A percentile compares a stretch with the other conserved stretches of the same genome.
phyloP scores from a whole-genome alignment of 1,140 invertebrate species.

The Brevipalpus yothersi region DNA sequence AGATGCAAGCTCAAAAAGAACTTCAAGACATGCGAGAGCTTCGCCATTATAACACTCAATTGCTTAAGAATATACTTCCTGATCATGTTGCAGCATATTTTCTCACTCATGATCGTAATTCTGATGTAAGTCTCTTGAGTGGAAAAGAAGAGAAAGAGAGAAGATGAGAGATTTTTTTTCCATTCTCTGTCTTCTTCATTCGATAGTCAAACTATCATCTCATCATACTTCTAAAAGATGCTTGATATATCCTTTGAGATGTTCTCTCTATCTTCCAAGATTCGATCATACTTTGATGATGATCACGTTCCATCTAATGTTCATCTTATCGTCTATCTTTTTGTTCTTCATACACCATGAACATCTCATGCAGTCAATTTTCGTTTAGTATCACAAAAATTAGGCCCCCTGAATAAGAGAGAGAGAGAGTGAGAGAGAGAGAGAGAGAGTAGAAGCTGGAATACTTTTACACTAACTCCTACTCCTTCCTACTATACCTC shows the following conservation, averaged over 20 bases:
- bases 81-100: conserved; percentile 87
- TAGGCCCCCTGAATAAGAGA: too few species aligned
- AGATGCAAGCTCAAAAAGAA: conserved; percentile 67
- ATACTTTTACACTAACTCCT: too few species aligned
- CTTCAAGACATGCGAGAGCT: conserved; percentile 72
- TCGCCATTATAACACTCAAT: conserved; percentile 52
- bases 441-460: too few species aligned
- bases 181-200: neutral
- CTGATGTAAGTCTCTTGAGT: conserved; percentile 24
- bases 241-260: neutral
- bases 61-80: conserved; percentile 41
- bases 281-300: too few species aligned
- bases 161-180: neutral
- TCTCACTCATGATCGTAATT: conserved; percentile 42
- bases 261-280: too few species aligned
- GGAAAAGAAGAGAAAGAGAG: neutral
- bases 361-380: too few species aligned
- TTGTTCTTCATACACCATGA: too few species aligned
- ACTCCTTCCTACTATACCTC: too few species aligned
- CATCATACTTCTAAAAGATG: neutral
- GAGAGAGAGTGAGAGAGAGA: too few species aligned
- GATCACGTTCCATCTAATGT: too few species aligned
- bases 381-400: too few species aligned
- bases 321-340: too few species aligned
- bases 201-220: neutral